Evolutionary conservation across 2,113 vertebrate genomes (phyloP).

Genomic region (Panthera leo): DNA sequence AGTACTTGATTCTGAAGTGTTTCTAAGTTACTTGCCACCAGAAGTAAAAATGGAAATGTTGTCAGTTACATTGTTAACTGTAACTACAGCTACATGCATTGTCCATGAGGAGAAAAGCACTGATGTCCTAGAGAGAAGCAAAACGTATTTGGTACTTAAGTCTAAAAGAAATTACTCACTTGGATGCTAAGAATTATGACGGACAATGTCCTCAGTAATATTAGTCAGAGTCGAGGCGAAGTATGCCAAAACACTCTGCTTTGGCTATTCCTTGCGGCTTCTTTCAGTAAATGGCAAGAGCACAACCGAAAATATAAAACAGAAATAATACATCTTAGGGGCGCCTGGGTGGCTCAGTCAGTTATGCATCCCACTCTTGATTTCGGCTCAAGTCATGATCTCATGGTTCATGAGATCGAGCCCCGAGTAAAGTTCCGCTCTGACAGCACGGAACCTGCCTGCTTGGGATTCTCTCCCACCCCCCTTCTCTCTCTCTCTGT

Average conservation of each 20-base stretch:
- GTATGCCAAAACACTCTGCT: not conserved
- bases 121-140: not conserved
- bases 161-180: not conserved
- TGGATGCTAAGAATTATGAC: not conserved
- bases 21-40: not conserved
- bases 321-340: not conserved
- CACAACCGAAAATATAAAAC: not conserved
- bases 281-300: not conserved
- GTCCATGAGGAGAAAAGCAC: not conserved
- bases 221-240: fast-evolving
- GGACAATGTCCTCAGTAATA: not conserved
- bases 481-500: no score
- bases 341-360: no score
- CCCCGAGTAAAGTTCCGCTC: fast-evolving
- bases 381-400: no score
- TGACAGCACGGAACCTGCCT: no score
- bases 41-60: slow-evolving; percentile 27
- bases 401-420: no score
- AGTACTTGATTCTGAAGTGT: not conserved
- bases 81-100: not conserved
- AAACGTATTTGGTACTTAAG: not conserved
- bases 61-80: not conserved
- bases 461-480: no score
- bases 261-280: not conserved
- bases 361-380: no score